These are phyloP conservation scores for Drosophila pectinifera DNA, from an alignment of 1,140 invertebrate species.

Conservation along the genomic window DNA sequence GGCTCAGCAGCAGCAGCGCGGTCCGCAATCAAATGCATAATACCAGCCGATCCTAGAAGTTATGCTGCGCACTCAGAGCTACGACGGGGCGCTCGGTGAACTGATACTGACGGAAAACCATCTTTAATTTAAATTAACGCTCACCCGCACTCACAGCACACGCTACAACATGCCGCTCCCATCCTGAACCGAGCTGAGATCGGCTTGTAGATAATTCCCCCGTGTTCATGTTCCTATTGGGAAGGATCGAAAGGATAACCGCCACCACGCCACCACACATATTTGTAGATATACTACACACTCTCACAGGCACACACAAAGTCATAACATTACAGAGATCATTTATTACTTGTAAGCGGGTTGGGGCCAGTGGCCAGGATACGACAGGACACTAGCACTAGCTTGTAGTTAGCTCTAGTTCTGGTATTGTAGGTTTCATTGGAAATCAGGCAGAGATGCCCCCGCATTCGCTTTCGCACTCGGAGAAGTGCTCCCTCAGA, in stretches of 20 bases:
- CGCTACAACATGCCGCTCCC: not conserved
- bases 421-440: slow-evolving; percentile 28
- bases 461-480: slow-evolving; percentile 1
- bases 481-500: slow-evolving; percentile 19
- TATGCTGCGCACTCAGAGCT: slow-evolving; percentile 48
- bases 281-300: slow-evolving; percentile 36
- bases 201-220: not conserved
- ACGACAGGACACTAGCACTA: not conserved
- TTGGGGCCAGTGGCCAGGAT: not conserved
- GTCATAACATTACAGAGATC: slow-evolving; percentile 42
- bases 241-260: slow-evolving; percentile 17
- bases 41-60: slow-evolving; percentile 64
- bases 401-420: slow-evolving; percentile 16
- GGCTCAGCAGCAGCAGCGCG: slow-evolving; percentile 19
- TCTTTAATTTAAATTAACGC: slow-evolving; percentile 64
- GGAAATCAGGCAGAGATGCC: not conserved
- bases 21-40: slow-evolving; percentile 38
- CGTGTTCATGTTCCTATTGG: slow-evolving; percentile 42
- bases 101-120: slow-evolving; percentile 75
- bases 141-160: slow-evolving; percentile 28
- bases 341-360: slow-evolving; percentile 28
- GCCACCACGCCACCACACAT: slow-evolving; percentile 9
- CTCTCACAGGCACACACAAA: slow-evolving; percentile 39
- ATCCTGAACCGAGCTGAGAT: slow-evolving; percentile 2
- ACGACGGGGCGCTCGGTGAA: slow-evolving; percentile 44